A percentile compares a stretch with the other conserved stretches of the same genome.
Conservation (phyloP, 2,113 vertebrate species). For the Fregata magnificens region DNA sequence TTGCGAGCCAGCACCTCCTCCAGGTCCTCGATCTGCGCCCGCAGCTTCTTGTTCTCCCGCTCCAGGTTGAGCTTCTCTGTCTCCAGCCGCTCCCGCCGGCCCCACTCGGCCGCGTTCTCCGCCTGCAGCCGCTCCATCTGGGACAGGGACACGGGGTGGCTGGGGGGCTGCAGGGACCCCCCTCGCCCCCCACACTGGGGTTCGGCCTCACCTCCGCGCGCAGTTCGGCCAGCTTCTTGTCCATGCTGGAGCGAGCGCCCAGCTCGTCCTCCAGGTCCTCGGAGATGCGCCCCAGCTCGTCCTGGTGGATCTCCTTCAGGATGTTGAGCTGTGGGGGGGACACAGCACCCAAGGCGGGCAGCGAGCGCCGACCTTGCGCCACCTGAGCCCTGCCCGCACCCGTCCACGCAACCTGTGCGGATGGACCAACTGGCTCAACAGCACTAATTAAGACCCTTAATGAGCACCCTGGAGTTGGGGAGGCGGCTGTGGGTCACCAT, state of each 20-base stretch:
- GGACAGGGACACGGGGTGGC: background rate
- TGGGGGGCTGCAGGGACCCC: background rate
- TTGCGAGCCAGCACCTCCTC: slow-evolving; percentile 91
- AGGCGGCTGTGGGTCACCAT: background rate
- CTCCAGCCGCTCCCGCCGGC: slow-evolving; percentile 91
- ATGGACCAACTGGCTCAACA: background rate
- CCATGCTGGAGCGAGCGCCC: slow-evolving; percentile 93
- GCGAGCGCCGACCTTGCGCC: background rate
- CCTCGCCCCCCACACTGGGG: accelerated
- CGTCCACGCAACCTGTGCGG: accelerated
- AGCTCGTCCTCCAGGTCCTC: slow-evolving; percentile 96
- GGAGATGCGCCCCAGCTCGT: slow-evolving; percentile 93
- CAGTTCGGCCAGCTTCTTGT: slow-evolving; percentile 94
- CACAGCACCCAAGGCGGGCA: background rate
- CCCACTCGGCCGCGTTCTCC: slow-evolving; percentile 94
- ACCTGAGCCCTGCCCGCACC: background rate
- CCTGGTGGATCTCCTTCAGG: slow-evolving; percentile 94
- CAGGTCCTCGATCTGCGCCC: slow-evolving; percentile 90
- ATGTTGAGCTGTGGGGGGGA: slow-evolving; percentile 83
- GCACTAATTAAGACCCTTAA: background rate
- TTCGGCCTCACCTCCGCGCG: slow-evolving; percentile 83
- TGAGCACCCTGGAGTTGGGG: background rate
- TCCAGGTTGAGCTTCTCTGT: slow-evolving; percentile 95
- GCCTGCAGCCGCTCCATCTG: slow-evolving; percentile 98
- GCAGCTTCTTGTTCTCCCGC: slow-evolving; percentile 95